A percentile compares a stretch with the other conserved stretches of the same genome.
Conservation (phyloP, 2,888 invertebrate genomes). For the Rotaria socialis region DNA sequence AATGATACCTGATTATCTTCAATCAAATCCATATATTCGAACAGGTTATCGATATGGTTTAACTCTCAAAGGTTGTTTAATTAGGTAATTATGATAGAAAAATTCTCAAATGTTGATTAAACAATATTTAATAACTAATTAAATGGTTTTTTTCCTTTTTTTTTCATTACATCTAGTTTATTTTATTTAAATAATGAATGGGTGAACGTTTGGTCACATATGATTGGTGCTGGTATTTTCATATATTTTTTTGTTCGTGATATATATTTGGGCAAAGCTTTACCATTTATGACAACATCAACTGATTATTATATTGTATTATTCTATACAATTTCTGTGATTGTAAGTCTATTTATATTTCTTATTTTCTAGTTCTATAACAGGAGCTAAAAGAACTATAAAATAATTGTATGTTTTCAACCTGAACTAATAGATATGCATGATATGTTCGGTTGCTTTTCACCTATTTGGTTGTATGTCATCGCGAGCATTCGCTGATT, state of each 20-base stretch:
- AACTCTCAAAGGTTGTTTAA: slow-evolving; percentile 59
- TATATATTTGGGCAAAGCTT: slow-evolving; percentile 57
- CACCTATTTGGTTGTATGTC: slow-evolving; percentile 91
- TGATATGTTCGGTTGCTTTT: slow-evolving; percentile 82
- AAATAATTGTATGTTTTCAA: too few species aligned
- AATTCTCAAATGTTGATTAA: background rate
- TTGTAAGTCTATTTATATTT: slow-evolving; percentile 14
- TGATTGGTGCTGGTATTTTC: slow-evolving; percentile 62
- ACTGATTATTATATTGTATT: background rate
- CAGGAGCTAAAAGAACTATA: too few species aligned
- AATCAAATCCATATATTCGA: slow-evolving; percentile 79
- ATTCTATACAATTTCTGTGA: slow-evolving; percentile 15
- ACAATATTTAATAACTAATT: background rate
- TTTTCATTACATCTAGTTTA: slow-evolving; percentile 64
- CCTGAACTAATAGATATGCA: slow-evolving; percentile 70
- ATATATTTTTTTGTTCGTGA: slow-evolving; percentile 76
- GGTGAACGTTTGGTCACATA: slow-evolving; percentile 92
- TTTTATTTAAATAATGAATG: slow-evolving; percentile 97
- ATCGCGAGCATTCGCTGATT: slow-evolving; percentile 76
- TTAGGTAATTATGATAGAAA: slow-evolving; percentile 66
- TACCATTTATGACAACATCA: background rate
- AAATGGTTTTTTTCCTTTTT: background rate
- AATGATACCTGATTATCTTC: slow-evolving; percentile 75
- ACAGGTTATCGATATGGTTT: slow-evolving; percentile 74
- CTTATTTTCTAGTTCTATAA: background rate